Percentiles rank a stretch among this genome's conserved stretches.
Conservation (phyloP, 2,113 vertebrate species). For the Gymnarchus niloticus region DNA sequence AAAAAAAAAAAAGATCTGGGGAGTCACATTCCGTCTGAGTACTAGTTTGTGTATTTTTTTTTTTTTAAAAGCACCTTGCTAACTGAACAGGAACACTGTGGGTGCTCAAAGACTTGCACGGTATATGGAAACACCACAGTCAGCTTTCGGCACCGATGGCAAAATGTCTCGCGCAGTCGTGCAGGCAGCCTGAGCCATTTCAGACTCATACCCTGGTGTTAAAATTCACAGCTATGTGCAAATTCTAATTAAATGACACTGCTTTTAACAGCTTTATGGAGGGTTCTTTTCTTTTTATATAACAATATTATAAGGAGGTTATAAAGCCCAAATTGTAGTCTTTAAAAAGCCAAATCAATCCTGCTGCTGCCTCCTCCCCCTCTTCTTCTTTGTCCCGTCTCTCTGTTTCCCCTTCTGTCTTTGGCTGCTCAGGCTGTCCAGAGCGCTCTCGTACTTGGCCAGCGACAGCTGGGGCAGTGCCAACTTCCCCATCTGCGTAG, state of each 20-base stretch:
- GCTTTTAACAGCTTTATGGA: neutral
- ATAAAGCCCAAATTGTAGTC: constrained; percentile 6
- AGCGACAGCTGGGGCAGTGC: constrained; percentile 49
- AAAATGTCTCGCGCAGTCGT: neutral
- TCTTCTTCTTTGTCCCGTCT: constrained; percentile 14
- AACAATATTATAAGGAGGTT: neutral
- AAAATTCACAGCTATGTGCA: neutral
- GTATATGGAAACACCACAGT: neutral
- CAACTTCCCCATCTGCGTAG: constrained; percentile 82
- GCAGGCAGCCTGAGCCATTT: neutral
- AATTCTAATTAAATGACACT: neutral
- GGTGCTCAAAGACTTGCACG: neutral
- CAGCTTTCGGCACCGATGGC: neutral
- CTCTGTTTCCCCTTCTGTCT: constrained; percentile 38
- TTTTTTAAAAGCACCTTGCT: neutral
- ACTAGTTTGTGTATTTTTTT: neutral
- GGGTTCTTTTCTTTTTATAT: neutral
- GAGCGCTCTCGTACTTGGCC: constrained; percentile 51
- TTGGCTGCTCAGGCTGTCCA: constrained; percentile 63
- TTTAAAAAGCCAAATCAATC: constrained; percentile 17
- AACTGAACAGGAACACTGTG: neutral
- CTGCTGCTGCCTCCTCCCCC: constrained; percentile 29
- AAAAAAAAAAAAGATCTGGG: neutral
- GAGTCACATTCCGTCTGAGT: neutral
- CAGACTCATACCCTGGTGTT: neutral